Base-by-base conservation (phyloP, 2,797 vertebrate genomes). In the Cynopterus sphinx region DNA sequence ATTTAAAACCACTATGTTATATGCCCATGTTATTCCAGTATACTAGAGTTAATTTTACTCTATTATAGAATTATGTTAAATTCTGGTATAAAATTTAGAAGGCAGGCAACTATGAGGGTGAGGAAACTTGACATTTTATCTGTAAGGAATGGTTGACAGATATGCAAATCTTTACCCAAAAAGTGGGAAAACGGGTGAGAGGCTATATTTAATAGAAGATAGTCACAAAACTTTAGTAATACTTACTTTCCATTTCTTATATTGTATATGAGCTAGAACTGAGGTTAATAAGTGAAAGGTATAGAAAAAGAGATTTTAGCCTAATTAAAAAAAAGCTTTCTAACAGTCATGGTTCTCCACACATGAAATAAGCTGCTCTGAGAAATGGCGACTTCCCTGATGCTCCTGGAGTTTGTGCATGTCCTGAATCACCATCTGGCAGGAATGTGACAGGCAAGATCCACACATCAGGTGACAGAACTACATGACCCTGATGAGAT, bases 41-140 rank as follows among this genome's bases (percentile, higher is more conserved):
- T 24, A 33, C 70, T 43, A 68, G 22, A 36, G 67, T 73, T 65
- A 53, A 43, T 91, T 94, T 82, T 21, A 63, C 22, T 61, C 46
- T 67, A 55, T 68, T 92, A 92, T 1, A 90, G 65, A 79, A 87
- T 81, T 71, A 31, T 11, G 21, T 68, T 87, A 93, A 73, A 78
- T 77, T 87, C 36, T 86, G 33, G 31, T 59, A 78, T 73, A 74
- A 93, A 90, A 65, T 75, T 79, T 78, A 95, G 46, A 92, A 94
- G 73, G 57, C 41, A 79, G 67, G 71, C 41, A 82, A 83, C 9
- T 16, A 75, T 70, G 78, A 78, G 13, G n/a, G 41, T 43, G 22
- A 70, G 5, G 65, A 17, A 26, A 77, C 15, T 21, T 41, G 82
- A 39, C 33, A 70, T 59, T 31, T 88, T 92, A 65, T 73, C 15